A percentile compares a stretch with the other conserved stretches of the same genome.
phyloP scores from a whole-genome alignment of 2,888 invertebrate species.

The Azorinus chamasolen region DNA sequence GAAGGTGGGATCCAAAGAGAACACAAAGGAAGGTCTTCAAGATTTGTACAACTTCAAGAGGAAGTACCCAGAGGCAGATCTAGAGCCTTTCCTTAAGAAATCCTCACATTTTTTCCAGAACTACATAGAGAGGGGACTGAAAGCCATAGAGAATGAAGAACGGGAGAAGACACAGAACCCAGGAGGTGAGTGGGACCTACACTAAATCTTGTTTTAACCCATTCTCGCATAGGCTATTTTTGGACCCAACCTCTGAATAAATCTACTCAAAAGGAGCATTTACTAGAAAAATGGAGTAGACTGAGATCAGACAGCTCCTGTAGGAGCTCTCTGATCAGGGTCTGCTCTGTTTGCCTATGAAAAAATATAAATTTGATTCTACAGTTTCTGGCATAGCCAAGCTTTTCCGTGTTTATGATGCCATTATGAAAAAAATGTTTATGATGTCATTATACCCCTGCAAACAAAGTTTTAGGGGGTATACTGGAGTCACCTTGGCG shows the following conservation, averaged over 20 bases:
- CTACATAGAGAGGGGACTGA: conserved; percentile 93
- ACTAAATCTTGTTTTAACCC: too few species aligned
- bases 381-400: too few species aligned
- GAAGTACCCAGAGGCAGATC: conserved; percentile 94
- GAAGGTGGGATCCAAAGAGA: conserved; percentile 95
- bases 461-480: too few species aligned
- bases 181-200: conserved; percentile 6
- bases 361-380: too few species aligned
- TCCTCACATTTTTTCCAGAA: conserved; percentile 95
- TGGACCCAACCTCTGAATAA: too few species aligned
- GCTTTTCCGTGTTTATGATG: neutral
- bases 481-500: too few species aligned
- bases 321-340: too few species aligned
- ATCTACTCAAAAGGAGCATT: too few species aligned
- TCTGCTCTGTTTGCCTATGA: too few species aligned
- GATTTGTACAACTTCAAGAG: conserved; percentile 93
- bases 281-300: too few species aligned
- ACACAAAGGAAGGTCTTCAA: conserved; percentile 92
- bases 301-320: too few species aligned
- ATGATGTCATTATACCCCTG: too few species aligned
- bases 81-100: conserved; percentile 94
- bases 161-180: conserved; percentile 33
- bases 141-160: conserved; percentile 88
- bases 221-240: neutral
- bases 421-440: neutral